Evolutionary conservation across 2,797 vertebrate genomes (phyloP).

Genomic region (Gobionotothen gibberifrons): DNA sequence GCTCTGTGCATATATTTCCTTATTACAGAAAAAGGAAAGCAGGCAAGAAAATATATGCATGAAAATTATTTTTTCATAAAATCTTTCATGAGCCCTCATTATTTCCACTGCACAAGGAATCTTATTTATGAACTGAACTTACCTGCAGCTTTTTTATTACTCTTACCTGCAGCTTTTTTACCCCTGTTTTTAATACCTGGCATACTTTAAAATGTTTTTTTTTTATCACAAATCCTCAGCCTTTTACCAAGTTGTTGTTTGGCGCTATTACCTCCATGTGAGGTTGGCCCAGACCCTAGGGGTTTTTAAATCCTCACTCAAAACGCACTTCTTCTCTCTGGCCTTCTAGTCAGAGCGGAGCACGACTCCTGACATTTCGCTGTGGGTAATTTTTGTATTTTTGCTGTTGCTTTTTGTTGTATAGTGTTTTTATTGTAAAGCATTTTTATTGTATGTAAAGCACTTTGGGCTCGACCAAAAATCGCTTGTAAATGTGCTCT

Average conservation of each 20-base stretch:
- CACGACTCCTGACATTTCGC: too few species aligned
- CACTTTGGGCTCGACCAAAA: too few species aligned
- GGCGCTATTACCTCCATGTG: constrained; percentile 14
- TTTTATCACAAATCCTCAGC: constrained; percentile 3
- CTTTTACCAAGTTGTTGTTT: background rate
- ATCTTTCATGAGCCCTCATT: constrained; percentile 2
- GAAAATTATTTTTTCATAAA: background rate
- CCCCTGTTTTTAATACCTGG: background rate
- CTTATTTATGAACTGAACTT: background rate
- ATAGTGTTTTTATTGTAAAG: too few species aligned
- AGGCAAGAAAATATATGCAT: constrained; percentile 9
- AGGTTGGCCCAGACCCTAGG: too few species aligned
- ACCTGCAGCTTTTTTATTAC: background rate
- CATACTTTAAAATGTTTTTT: background rate
- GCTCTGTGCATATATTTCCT: constrained; percentile 7
- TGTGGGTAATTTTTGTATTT: too few species aligned
- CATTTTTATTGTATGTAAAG: too few species aligned
- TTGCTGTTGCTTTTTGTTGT: too few species aligned
- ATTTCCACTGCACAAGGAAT: background rate
- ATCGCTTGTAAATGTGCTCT: too few species aligned
- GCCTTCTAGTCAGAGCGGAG: too few species aligned
- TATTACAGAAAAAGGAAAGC: constrained; percentile 28
- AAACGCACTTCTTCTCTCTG: too few species aligned
- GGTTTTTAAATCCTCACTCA: too few species aligned
- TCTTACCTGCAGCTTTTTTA: background rate